A percentile compares a stretch with the other conserved stretches of the same genome.
Conservation (phyloP, 2,888 invertebrate genomes). For the Aporophyla nigra region DNA sequence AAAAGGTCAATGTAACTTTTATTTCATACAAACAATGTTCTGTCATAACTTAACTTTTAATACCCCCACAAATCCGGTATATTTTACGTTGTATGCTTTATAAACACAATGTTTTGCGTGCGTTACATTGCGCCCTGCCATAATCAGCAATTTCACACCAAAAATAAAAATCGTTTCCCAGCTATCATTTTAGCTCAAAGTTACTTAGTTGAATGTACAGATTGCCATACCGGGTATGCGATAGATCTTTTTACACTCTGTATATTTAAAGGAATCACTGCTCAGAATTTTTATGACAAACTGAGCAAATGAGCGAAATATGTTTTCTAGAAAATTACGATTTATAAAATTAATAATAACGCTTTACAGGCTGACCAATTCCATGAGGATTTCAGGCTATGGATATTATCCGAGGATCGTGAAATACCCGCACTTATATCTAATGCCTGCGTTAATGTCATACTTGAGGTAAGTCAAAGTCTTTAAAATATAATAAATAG, state of each 20-base stretch:
- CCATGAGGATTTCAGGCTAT: conserved; percentile 91
- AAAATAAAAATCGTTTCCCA: background rate
- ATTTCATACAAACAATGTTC: background rate
- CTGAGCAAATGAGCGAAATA: background rate
- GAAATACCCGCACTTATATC: conserved; percentile 94
- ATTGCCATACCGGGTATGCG: background rate
- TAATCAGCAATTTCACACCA: background rate
- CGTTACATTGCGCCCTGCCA: background rate
- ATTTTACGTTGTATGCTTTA: no score
- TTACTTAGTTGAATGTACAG: background rate
- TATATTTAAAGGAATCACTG: background rate
- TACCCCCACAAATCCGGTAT: no score
- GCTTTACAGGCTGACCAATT: conserved; percentile 76
- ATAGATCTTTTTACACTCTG: background rate
- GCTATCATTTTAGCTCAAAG: background rate
- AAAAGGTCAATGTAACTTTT: background rate
- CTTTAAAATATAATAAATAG: background rate
- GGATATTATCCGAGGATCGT: conserved; percentile 97
- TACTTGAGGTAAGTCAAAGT: conserved; percentile 82
- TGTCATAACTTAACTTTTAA: no score
- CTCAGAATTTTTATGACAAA: background rate
- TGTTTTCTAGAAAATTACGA: background rate
- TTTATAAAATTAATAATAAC: background rate
- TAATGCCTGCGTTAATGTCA: conserved; percentile 93
- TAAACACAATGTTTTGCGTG: no score